Evolutionary conservation across 2,888 invertebrate genomes (phyloP).

Genomic region (Drosophila fulvimacula): DNA sequence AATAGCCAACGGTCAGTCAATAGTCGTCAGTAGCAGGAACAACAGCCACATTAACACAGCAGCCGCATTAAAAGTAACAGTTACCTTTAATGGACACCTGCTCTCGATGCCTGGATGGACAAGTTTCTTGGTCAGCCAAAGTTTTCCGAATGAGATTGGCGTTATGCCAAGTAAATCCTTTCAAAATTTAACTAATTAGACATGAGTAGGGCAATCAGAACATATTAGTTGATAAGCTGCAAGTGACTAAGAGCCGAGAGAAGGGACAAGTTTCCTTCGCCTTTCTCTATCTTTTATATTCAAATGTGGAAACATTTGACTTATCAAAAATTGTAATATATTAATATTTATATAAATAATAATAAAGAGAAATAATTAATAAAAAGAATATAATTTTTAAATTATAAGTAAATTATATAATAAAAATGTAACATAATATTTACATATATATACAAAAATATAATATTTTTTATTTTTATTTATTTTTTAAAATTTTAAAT

Average conservation of each 20-base stretch:
- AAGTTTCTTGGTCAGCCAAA: background rate
- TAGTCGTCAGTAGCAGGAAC: conserved; percentile 25
- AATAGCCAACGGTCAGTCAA: conserved; percentile 36
- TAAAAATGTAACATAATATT: too few relatives aligned
- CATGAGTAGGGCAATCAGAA: background rate
- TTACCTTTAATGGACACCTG: conserved; percentile 18
- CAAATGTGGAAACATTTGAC: background rate
- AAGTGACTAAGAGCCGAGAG: background rate
- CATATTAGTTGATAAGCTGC: background rate
- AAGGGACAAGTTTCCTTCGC: background rate
- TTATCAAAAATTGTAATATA: too few relatives aligned
- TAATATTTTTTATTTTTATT: too few relatives aligned
- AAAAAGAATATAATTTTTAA: too few relatives aligned
- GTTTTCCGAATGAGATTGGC: background rate
- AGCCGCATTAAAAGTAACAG: conserved; percentile 18
- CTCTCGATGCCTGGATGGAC: conserved; percentile 3
- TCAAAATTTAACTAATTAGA: too few relatives aligned
- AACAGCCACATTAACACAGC: conserved; percentile 21
- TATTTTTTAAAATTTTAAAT: too few relatives aligned
- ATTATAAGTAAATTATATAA: too few relatives aligned
- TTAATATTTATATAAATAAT: too few relatives aligned
- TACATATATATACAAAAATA: too few relatives aligned
- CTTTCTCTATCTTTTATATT: too few relatives aligned
- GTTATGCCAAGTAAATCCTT: background rate
- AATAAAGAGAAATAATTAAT: too few relatives aligned